Evolutionary conservation across 2,888 invertebrate genomes (phyloP), one percentile per base, ranked within the genome.

Genomic region (Byasa hedistus): DNA sequence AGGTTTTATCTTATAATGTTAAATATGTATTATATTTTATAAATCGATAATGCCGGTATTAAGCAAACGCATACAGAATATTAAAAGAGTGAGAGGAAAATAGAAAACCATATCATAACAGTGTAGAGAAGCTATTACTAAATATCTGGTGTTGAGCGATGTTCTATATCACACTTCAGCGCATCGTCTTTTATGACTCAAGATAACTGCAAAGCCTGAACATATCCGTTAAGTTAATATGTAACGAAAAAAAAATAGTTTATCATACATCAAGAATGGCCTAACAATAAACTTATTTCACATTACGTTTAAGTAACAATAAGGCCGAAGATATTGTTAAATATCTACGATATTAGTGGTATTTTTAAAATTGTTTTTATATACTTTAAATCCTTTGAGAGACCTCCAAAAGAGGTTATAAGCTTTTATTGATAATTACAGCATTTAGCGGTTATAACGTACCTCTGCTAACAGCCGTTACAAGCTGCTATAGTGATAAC

Each of bases 401-500:
- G 21, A 48, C 3, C 32, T 48, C 27, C 44, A 21, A 24, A 48
- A 63, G 24, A 3, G 54, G 23, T 39, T 17, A 39, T 61, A 55
- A 22, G 23, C 15, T 61, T 61, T 55, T 55, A 61, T 39, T 19
- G 39, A 36, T 39, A n/a, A 39, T 55, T 55, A 24, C 19, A 61
- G 24, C 24, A 19, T 44, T 55, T 23, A 23, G 24, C 55, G 61
- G 32, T 61, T 55, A 61, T 55, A 36, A 23, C 54, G 39, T 52
- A 61, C 17, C 22, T 54, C 52, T 61, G 55, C 32, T 51, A 51
- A 63, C 21, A 57, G 32, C 63, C 51, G 57, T 27, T 32, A 44
- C 44, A 21, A 61, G 55, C 39, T 36, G 22, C 56, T 57, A 48
- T 63, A 63, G 57, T 56, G 48, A 56, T 63, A 63, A 56, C 32